Conservation (phyloP, 2,888 invertebrate species). For the Toxonevra muliebris region DNA sequence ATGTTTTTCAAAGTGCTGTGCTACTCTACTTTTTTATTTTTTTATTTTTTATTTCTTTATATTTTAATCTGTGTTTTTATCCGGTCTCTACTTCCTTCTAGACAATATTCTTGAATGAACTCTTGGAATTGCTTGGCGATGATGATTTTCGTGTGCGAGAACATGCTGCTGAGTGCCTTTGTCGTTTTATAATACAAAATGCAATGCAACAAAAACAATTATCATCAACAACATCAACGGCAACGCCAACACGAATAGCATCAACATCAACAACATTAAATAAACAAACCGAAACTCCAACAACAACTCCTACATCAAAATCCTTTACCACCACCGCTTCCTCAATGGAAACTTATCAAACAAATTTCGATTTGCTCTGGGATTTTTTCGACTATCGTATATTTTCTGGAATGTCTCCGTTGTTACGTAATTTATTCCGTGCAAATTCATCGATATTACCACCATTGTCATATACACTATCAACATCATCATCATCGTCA, state of each 20-base stretch:
- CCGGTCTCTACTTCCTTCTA: slow-evolving; percentile 38
- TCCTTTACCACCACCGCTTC: neutral
- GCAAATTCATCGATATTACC: slow-evolving; percentile 49
- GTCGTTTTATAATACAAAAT: slow-evolving; percentile 62
- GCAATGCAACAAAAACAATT: slow-evolving; percentile 47
- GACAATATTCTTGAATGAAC: slow-evolving; percentile 62
- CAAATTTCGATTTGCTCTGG: slow-evolving; percentile 63
- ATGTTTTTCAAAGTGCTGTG: slow-evolving; percentile 10
- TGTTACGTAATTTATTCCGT: slow-evolving; percentile 62
- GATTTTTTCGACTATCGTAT: slow-evolving; percentile 63
- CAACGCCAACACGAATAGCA: slow-evolving; percentile 36
- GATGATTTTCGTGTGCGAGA: slow-evolving; percentile 65
- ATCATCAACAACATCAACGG: slow-evolving; percentile 30
- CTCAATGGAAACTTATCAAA: slow-evolving; percentile 54
- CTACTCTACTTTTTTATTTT: slow-evolving; percentile 21
- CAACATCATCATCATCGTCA: slow-evolving; percentile 28
- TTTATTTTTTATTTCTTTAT: slow-evolving; percentile 7
- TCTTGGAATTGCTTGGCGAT: slow-evolving; percentile 63
- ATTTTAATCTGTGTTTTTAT: slow-evolving; percentile 13
- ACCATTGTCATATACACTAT: slow-evolving; percentile 40
- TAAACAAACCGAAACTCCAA: too few species aligned
- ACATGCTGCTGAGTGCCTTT: slow-evolving; percentile 60
- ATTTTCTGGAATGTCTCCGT: slow-evolving; percentile 62
- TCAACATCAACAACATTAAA: neutral
- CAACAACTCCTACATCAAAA: neutral